Evolutionary conservation across 35 echinoderm and acorn worm genomes (phyloP).

Genomic region (Heliocidaris erythrogramma): DNA sequence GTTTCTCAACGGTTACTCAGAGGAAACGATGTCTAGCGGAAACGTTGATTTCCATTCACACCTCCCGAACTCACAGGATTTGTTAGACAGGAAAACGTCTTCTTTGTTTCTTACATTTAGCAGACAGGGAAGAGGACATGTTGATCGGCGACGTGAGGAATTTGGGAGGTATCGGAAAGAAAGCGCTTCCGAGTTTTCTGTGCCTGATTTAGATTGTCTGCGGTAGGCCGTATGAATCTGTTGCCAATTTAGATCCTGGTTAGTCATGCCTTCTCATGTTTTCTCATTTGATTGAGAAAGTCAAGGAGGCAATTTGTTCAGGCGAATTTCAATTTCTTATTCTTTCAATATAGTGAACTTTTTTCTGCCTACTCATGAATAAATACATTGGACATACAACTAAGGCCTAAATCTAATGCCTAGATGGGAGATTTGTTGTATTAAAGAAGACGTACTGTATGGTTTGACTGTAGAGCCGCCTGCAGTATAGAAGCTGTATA

Average conservation of each 20-base stretch:
- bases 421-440: no score
- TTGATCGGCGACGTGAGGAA: conserved; percentile 14
- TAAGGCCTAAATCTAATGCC: no score
- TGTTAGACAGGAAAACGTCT: conserved; percentile 1
- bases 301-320: not conserved
- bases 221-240: not conserved
- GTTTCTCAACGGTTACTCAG: not conserved
- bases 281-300: not conserved
- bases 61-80: not conserved
- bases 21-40: conserved; percentile 8
- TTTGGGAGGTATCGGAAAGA: conserved; percentile 16
- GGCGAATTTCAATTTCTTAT: not conserved
- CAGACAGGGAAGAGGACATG: not conserved
- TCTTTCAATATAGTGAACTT: not conserved
- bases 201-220: conserved; percentile 16
- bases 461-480: no score
- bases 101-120: not conserved
- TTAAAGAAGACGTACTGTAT: no score
- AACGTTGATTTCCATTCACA: not conserved
- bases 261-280: not conserved
- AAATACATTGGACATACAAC: no score
- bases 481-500: no score
- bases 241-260: conserved; percentile 9
- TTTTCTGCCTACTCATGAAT: no score
- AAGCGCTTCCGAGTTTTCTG: not conserved